Evolutionary conservation across 2,797 vertebrate species (phyloP), one percentile per base, ranked within the genome.

Genomic region (Alfaro cultratus): DNA sequence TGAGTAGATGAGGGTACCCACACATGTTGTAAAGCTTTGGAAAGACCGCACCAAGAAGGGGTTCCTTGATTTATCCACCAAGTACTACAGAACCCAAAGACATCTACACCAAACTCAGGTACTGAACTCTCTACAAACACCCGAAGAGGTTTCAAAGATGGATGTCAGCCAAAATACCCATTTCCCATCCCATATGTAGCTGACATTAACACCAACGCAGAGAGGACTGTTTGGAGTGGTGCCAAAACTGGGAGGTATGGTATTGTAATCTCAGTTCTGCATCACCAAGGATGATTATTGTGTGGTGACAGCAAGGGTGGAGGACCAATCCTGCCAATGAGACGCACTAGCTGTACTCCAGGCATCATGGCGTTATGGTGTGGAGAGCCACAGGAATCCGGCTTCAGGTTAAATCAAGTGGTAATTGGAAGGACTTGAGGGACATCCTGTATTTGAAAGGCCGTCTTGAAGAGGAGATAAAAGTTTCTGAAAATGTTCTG

Each of bases 251-350:
- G 29, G 70, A 73, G 4, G 15, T 47, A 31, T 18, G 18, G 29
- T 73, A 47, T 39, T 5, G 11, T 51, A 36, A 53, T 36, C 72
- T 51, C 21, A 51, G 46, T 36, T 74, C 8, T 26, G 47, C 18
- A 74, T 74, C 47, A 36, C 46, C 29, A 34, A 34, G 31, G 29
- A 39, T 36, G 18, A 51, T 23, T 10, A 49, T 43, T 45, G 68
- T 49, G 71, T 73, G 18, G 45, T 49, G 46, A 29, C 45, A 34
- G 31, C 72, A 74, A 36, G 29, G 18, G 8, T 46, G 9, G n/a
- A 73, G n/a, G 70, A 47, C 45, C 70, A 47, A 29, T 73, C 43
- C 45, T 46, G 70, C 70, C 70, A 73, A 46, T 73, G 45, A 73
- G n/a, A 73, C 45, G 2, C 43, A 31, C 43, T 9, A 31, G 26